phyloP scores from a whole-genome alignment of 2,113 vertebrate species.

The Burhinus oedicnemus region DNA sequence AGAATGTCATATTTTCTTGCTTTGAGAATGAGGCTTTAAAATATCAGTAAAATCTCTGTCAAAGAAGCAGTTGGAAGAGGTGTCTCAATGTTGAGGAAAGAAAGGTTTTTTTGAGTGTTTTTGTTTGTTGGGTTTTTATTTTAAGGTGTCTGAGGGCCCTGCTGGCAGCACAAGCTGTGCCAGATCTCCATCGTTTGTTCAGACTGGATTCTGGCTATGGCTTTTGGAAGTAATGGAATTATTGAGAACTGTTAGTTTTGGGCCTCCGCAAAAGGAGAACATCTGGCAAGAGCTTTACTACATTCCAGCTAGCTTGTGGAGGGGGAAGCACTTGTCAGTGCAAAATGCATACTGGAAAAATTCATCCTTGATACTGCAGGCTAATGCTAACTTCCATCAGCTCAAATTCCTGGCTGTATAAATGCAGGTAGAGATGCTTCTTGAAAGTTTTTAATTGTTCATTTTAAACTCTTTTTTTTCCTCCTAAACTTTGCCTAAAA shows the following conservation, averaged over 20 bases:
- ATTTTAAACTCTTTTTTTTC: background rate
- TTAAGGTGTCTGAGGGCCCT: background rate
- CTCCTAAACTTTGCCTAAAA: background rate
- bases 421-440: background rate
- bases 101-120: background rate
- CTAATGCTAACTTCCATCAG: background rate
- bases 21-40: background rate
- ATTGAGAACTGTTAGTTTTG: slow-evolving; percentile 40
- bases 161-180: background rate
- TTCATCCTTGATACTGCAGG: background rate
- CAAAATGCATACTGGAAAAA: background rate
- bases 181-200: background rate
- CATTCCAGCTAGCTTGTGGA: background rate
- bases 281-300: background rate
- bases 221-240: slow-evolving; percentile 36
- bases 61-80: background rate
- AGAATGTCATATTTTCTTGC: background rate
- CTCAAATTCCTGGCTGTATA: background rate
- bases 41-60: background rate
- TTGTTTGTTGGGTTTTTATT: background rate
- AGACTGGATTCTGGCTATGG: background rate
- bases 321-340: background rate
- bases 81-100: background rate
- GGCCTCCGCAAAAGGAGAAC: background rate
- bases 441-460: background rate